Base-by-base conservation (phyloP, 2,113 vertebrate genomes). In the Opisthocomus hoazin region DNA sequence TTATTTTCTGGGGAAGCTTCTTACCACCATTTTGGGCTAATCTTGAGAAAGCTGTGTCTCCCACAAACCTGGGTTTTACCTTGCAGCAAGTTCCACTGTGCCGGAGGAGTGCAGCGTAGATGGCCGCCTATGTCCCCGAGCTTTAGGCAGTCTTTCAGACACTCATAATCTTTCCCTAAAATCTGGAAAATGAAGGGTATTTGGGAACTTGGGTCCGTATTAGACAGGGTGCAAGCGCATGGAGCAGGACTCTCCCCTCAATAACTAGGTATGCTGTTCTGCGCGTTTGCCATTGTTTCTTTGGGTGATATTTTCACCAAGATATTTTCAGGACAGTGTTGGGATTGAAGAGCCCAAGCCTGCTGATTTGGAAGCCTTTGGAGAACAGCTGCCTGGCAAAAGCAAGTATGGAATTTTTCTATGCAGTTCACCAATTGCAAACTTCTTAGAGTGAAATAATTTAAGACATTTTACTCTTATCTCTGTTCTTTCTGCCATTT, bases 361-460 rank as follows among this genome's bases (percentile, higher is more conserved):
- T 1, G 0, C 15, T 78, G 30, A 65, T 84, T 64, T 70, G 37
- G 36, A 89, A 94, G 39, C 17, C 36, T 89, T 89, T 43, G 48
- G 84, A 82, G 81, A 91, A n/a, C 69, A 96, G 43, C 73, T 89
- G 43, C n/a, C 66, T 84, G 69, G 39, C 30, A 82, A 93, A 94
- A 84, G 4, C 20, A 61, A 58, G 20, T 21, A 36, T 0, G 0
- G 39, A 46, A 16, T 63, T 93, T 91, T 89, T 70, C 41, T 43
- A 5, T 45, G 48, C 37, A 51, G 7, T 73, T 87, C 48, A 87
- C 39, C 30, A 73, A 26, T 3, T 85, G n/a, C 36, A 85, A 57
- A 10, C 34, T 79, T 70, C 30, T 20, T 82, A 61, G 54, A 78
- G 26, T 43, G n/a, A 37, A 90, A 64, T 61, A 58, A 77, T 83